Evolutionary conservation across 2,797 vertebrate species (phyloP).

Genomic region (Hoplostethus atlanticus): DNA sequence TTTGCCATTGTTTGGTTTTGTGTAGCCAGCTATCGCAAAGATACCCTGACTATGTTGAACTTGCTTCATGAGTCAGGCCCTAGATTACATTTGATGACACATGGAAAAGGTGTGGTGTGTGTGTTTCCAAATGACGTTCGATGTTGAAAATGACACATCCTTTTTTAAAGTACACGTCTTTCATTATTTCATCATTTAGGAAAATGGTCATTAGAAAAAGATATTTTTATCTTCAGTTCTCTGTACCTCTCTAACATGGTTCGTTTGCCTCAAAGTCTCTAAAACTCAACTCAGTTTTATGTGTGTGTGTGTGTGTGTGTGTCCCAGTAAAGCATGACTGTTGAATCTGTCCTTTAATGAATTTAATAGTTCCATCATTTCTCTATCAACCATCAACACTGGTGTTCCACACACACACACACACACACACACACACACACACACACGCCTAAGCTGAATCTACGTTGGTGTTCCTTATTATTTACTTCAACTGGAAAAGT

Average conservation of each 20-base stretch:
- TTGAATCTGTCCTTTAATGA: slow-evolving; percentile 67
- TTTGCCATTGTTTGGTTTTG: no score
- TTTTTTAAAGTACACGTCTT: no score
- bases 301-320: slow-evolving; percentile 16
- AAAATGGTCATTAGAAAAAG: background rate
- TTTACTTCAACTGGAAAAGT: slow-evolving; percentile 73
- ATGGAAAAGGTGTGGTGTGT: no score
- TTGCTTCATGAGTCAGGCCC: no score
- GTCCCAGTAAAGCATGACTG: slow-evolving; percentile 63
- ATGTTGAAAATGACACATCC: background rate
- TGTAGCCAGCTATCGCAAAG: no score
- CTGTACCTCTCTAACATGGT: no score
- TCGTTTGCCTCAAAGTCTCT: no score
- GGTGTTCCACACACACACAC: slow-evolving; percentile 55
- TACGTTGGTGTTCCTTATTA: slow-evolving; percentile 74
- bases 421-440: slow-evolving; percentile 38
- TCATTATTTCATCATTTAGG: background rate
- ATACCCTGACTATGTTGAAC: no score
- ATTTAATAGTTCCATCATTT: slow-evolving; percentile 77
- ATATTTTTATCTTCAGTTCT: no score
- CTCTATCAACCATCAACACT: slow-evolving; percentile 67
- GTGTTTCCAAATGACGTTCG: background rate
- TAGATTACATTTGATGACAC: no score
- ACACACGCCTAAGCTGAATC: slow-evolving; percentile 22
- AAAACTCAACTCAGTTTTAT: background rate